These are phyloP conservation scores for Apodemus sylvaticus DNA, from an alignment of 2,113 vertebrate species.

Conservation along the genomic window DNA sequence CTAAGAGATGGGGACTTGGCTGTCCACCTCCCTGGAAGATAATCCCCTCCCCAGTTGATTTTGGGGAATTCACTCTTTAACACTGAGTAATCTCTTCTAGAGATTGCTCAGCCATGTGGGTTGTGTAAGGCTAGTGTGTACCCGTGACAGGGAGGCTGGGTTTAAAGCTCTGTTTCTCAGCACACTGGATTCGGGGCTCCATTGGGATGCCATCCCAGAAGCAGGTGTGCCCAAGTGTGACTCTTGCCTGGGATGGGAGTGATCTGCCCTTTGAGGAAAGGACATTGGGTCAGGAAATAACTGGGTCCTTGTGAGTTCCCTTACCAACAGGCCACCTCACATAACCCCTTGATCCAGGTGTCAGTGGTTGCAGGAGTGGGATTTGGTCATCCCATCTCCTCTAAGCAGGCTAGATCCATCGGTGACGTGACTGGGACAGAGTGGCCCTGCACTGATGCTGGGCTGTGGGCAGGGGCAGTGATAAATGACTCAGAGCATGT, in stretches of 20 bases:
- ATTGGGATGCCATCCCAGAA: not conserved
- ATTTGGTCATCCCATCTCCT: not conserved
- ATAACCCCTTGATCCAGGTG: not conserved
- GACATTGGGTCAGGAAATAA: not conserved
- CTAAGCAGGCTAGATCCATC: not conserved
- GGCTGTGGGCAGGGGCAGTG: conserved; percentile 21
- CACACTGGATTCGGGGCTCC: not conserved
- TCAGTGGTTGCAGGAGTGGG: not conserved
- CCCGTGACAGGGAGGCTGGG: not conserved
- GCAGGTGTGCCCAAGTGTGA: not conserved
- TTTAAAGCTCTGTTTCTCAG: not conserved
- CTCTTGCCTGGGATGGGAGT: not conserved
- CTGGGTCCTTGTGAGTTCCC: not conserved
- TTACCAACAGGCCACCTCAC: not conserved
- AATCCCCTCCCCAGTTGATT: not conserved
- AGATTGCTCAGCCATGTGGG: not conserved
- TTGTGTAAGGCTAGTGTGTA: not conserved
- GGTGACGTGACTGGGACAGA: not conserved
- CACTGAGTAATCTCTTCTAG: not conserved
- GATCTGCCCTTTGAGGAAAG: not conserved
- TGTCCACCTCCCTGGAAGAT: not conserved
- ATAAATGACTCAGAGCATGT: conserved; percentile 55
- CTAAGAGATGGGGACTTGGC: not conserved
- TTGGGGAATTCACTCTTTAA: conserved; percentile 17
- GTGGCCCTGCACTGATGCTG: not conserved